Evolutionary conservation across 2,888 invertebrate genomes (phyloP), one percentile per base, ranked within the genome.

Genomic region (Agrotis clavis): DNA sequence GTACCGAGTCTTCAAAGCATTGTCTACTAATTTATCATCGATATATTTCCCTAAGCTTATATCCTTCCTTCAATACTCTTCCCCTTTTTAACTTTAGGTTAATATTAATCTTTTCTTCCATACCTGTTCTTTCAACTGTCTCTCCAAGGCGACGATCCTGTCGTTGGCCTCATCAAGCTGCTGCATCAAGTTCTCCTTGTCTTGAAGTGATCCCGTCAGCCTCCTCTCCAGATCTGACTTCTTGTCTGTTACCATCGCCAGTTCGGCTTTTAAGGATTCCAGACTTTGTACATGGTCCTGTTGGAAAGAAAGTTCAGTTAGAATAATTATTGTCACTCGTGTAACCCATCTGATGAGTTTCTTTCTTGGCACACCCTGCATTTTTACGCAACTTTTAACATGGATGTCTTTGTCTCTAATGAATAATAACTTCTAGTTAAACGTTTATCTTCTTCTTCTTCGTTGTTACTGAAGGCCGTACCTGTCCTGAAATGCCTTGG

Each of bases 151-250:
- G 86, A 98, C 95, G 87, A 99, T 98, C 90, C 98, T 97, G 93
- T 99, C 99, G 68, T 98, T 98, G 53, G 99, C 98, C 92, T 99
- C 99, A 81, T 99, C 99, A 71, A 99, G 96, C 74, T 98, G 98
- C 65, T 97, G 97, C 65, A 97, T 97, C 67, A 99, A 96, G 77
- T 97, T 97, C 77, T 99, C 98, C 84, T 99, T 97, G 92, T 99
- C 99, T 74, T 97, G 97, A 19, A 98, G 97, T 11, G 98, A 96
- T 79, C 97, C 96, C 78, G 98, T 97, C 79, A 99, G 97, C 87
- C 98, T 97, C 90, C 98, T 97, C 92, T 99, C 99, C 86, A 99
- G 94, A 85, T 99, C 99, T 68, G 97, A 96, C 89, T 98, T 98
- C 92, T 98, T 98, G 86, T 98, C 98, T 47, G 97, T 97, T 79